These are phyloP conservation scores for Hemitrygon akajei DNA, from an alignment of 2,797 vertebrate genomes.

Conservation along the genomic window DNA sequence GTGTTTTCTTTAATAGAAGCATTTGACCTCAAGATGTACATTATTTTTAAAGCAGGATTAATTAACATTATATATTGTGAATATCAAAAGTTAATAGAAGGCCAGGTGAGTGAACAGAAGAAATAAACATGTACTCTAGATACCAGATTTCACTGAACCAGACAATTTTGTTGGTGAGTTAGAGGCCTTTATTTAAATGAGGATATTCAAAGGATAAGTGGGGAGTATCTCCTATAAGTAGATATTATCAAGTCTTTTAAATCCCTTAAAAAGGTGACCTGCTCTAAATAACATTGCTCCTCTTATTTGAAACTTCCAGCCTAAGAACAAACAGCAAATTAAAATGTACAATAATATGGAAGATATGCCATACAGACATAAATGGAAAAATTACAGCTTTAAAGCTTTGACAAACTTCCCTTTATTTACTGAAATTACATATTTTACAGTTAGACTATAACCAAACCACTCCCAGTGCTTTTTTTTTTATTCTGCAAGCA, in stretches of 20 bases:
- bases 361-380: background rate
- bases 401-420: background rate
- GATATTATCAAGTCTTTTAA: background rate
- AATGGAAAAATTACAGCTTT: background rate
- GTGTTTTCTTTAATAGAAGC: background rate
- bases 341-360: background rate
- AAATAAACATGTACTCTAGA: background rate
- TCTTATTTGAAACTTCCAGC: background rate
- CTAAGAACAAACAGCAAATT: background rate
- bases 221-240: background rate
- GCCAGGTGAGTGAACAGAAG: background rate
- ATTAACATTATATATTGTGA: background rate
- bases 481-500: background rate
- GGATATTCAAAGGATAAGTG: background rate
- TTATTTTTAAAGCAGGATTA: background rate
- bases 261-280: background rate
- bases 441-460: background rate
- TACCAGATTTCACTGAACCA: background rate
- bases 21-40: background rate
- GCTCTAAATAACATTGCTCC: background rate
- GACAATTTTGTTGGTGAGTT: background rate
- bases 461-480: background rate
- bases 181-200: background rate
- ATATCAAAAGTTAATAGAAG: background rate
- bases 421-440: background rate